Evolutionary conservation across 2,113 vertebrate species (phyloP), one percentile per base, ranked within the genome.

Genomic region (Sylvietta virens): DNA sequence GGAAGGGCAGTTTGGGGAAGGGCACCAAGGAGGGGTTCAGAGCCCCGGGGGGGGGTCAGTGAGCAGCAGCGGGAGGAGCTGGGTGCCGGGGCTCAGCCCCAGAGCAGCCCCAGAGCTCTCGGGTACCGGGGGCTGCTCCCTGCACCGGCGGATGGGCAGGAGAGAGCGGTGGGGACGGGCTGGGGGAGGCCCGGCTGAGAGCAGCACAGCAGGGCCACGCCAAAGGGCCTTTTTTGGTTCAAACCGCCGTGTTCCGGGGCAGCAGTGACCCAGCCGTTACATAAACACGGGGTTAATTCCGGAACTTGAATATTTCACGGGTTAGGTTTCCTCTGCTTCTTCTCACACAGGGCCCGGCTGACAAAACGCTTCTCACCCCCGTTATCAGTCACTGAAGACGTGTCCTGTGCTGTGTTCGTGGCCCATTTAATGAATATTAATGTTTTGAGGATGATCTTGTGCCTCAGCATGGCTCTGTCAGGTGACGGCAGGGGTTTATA

Each of bases 371-470:
- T 35, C 76, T 66, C 33, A 10, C 24, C 51, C 33, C 7, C 5
- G 0, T 3, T 5, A 1, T 1, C 3, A 5, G 40, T 5, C 39
- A 19, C 65, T n/a, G 0, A 9, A 11, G 1, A 8, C 13, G 19
- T 6, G 19, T 37, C 74, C 84, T 16, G 35, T 1, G 4, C 54
- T 30, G n/a, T 2, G 6, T 2, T 14, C 6, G 0, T 0, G 7
- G 27, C 16, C 51, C 57, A 0, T 11, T 2, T 6, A 2, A 33
- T 0, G 23, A 3, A 3, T 4, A 7, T 39, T 24, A n/a, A n/a
- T 66, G 45, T 1, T 4, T 14, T 18, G 1, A 0, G 81, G 93
- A 0, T 10, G 5, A 7, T 19, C 57, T 42, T 60, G 66, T 27
- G 28, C 12, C 26, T 31, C 6, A 5, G 37, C 0, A 1, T 0